Evolutionary conservation across 2,113 vertebrate species (phyloP).

Genomic region (Clarias batrachus): DNA sequence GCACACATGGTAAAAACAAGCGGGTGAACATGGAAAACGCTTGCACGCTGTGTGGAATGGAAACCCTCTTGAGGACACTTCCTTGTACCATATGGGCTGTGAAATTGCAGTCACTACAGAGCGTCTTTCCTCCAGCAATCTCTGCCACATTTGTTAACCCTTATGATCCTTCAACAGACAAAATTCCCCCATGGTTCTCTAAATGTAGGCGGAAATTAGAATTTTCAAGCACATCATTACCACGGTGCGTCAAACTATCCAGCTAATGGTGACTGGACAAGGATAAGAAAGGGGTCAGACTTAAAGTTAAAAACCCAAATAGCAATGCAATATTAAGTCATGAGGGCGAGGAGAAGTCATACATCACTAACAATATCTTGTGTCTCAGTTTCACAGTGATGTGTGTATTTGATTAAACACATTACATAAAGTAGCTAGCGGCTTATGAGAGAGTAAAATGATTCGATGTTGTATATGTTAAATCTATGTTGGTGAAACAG

Average conservation of each 20-base stretch:
- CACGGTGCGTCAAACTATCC: neutral
- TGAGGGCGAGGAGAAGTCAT: neutral
- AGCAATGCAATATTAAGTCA: neutral
- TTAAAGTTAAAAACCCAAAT: neutral
- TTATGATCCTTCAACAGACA: neutral
- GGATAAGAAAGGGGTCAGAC: neutral
- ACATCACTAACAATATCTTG: neutral
- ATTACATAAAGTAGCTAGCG: neutral
- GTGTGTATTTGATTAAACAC: neutral
- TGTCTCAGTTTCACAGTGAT: neutral
- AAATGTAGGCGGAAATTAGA: neutral
- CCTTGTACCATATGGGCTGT: conserved; percentile 47
- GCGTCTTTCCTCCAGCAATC: conserved; percentile 17
- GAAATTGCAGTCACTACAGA: conserved; percentile 41
- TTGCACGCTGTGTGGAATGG: conserved; percentile 2
- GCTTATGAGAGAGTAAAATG: neutral
- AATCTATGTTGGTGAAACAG: neutral
- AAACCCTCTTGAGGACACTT: conserved; percentile 34
- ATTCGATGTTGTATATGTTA: neutral
- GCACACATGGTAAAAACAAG: neutral
- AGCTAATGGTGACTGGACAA: neutral
- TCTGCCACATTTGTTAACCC: neutral
- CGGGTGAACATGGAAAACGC: neutral
- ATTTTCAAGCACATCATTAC: neutral
- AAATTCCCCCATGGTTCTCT: neutral